Evolutionary conservation across 2,797 vertebrate species (phyloP).

Genomic region (Oryzias sinensis): DNA sequence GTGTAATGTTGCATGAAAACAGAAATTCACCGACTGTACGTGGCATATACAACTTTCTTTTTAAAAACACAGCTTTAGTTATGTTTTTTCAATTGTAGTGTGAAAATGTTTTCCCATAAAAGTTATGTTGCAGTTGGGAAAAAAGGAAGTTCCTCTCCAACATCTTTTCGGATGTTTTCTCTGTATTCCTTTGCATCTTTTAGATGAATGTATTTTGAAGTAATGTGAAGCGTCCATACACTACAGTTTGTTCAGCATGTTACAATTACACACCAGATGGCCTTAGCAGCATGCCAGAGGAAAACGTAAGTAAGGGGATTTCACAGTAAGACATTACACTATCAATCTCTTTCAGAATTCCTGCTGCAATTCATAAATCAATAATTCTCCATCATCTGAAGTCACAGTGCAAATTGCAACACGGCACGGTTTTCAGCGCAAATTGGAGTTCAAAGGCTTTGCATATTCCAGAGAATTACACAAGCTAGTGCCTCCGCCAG

Average conservation of each 20-base stretch:
- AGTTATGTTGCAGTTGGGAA: too few relatives aligned
- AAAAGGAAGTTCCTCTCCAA: too few relatives aligned
- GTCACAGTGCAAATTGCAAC: slow-evolving; percentile 47
- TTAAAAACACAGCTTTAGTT: too few relatives aligned
- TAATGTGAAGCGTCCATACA: slow-evolving; percentile 18
- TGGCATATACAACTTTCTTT: too few relatives aligned
- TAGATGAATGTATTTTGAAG: slow-evolving; percentile 6
- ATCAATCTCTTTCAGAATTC: slow-evolving; percentile 43
- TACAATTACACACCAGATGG: slow-evolving; percentile 39
- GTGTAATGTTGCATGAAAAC: too few relatives aligned
- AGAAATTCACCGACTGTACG: too few relatives aligned
- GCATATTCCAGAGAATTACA: slow-evolving; percentile 60
- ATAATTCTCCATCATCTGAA: slow-evolving; percentile 47
- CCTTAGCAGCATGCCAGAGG: slow-evolving; percentile 31
- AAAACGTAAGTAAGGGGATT: slow-evolving; percentile 35
- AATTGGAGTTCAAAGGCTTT: slow-evolving; percentile 56
- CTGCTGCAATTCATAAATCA: slow-evolving; percentile 53
- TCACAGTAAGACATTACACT: slow-evolving; percentile 30
- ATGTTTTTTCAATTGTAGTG: too few relatives aligned
- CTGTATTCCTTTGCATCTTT: slow-evolving; percentile 12
- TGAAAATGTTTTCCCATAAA: too few relatives aligned
- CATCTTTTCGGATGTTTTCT: background rate
- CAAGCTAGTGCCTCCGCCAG: slow-evolving; percentile 55
- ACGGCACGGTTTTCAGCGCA: slow-evolving; percentile 35
- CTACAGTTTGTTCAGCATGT: slow-evolving; percentile 16